phyloP scores from a whole-genome alignment of 1,140 invertebrate species.

The Antheraea mylitta region DNA sequence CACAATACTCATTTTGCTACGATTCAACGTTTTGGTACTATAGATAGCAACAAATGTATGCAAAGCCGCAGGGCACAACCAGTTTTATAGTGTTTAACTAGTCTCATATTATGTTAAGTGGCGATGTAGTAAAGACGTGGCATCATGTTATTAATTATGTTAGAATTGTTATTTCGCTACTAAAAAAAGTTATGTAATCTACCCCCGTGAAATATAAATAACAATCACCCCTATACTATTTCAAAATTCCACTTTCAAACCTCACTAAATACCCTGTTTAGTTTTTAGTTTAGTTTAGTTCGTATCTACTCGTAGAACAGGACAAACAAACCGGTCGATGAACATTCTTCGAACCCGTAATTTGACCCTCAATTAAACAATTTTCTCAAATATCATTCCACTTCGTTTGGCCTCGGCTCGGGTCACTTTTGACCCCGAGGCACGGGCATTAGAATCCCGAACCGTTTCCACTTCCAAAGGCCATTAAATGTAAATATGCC shows the following conservation, averaged over 20 bases:
- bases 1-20: too few species aligned
- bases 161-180: too few species aligned
- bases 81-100: too few species aligned
- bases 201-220: too few species aligned
- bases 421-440: conserved; percentile 66
- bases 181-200: too few species aligned
- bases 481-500: conserved; percentile 74
- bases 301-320: conserved; percentile 21
- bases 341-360: conserved; percentile 42
- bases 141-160: too few species aligned
- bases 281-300: conserved; percentile 20
- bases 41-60: too few species aligned
- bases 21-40: too few species aligned
- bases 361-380: conserved; percentile 73
- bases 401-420: conserved; percentile 43
- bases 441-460: conserved; percentile 60
- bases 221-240: too few species aligned
- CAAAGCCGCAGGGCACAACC: too few species aligned
- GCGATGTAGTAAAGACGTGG: too few species aligned
- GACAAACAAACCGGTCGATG: conserved; percentile 17
- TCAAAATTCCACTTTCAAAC: not conserved
- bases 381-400: conserved; percentile 72
- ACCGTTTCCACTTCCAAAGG: conserved; percentile 61
- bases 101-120: too few species aligned
- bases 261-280: not conserved